Base-by-base conservation (phyloP, 2,113 vertebrate genomes). In the Anoplopoma fimbria region DNA sequence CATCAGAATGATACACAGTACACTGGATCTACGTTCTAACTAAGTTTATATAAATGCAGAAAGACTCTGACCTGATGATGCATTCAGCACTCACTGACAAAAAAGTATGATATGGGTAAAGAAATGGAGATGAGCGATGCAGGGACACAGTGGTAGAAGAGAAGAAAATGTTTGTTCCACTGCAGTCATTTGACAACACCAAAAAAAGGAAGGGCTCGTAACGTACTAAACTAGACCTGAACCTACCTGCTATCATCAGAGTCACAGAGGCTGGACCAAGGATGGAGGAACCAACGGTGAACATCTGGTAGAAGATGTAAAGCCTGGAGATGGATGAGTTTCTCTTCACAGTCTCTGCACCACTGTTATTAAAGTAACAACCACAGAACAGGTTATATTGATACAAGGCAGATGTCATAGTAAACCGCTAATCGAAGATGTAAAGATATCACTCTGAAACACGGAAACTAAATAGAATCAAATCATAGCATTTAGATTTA, bases 281-380 rank as follows among this genome's bases (percentile, higher is more conserved):
- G 75, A 96, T 96, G 21, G 96, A 96, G 58, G 96, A 95, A 57
- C 94, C 87, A 63, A 96, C 95, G 10, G 94, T 92, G 63, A 96
- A 95, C 78, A 95, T 96, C 91, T 96, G 96, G 87, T 96, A 96
- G 15, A 96, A 75, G 73, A 96, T 95, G 72, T 96, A 96, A 61
- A 94, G 77, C 31, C 88, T 79, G 27, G 96, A 96, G 85, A 96
- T 95, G 85, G 96, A 96, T 1, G 70, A 19, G 82, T 96, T 96
- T 89, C 86, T 95, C 86, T 94, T 95, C 85, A 93, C 92, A 0
- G 95, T 96, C 70, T 95, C 93, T 25, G 9, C 1, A 12, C 95
- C 95, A 62, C 93, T 93, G 74, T 10, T 7, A 72, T 61, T 65
- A 2, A 65, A 77, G 17, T 27, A 51, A 82, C 33, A 86, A 74